Evolutionary conservation across 2,113 vertebrate species (phyloP).

Genomic region (Dolichotis patagonum): DNA sequence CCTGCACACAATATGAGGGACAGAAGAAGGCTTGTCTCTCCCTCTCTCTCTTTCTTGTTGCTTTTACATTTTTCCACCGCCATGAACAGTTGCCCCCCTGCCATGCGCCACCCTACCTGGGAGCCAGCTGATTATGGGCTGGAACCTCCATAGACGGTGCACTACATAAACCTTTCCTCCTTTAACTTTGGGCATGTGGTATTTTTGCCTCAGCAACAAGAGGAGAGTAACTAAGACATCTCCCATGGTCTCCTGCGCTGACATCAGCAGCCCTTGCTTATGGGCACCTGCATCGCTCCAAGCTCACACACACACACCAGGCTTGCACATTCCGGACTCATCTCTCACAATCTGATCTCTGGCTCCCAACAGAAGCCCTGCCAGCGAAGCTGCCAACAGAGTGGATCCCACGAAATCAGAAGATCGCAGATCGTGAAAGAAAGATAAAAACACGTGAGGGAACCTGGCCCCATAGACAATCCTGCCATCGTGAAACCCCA

Average conservation of each 20-base stretch:
- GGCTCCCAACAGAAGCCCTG: not conserved
- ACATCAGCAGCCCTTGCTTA: too few species aligned
- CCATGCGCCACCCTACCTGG: not conserved
- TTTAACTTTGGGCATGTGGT: not conserved
- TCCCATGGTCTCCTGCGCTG: not conserved
- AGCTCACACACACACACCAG: fast-evolving
- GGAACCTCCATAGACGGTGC: not conserved
- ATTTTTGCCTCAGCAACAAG: not conserved
- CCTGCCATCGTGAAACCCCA: not conserved
- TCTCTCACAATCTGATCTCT: not conserved
- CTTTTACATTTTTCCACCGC: not conserved
- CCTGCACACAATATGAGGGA: not conserved
- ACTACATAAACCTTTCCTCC: not conserved
- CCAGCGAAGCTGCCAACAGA: not conserved
- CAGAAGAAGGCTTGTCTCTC: not conserved
- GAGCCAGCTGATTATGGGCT: not conserved
- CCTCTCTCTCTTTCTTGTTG: not conserved
- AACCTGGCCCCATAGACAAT: not conserved
- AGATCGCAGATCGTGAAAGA: not conserved
- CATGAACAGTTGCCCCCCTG: not conserved
- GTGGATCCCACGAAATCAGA: not conserved
- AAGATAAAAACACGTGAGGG: not conserved
- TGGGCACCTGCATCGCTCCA: not conserved
- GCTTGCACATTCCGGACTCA: fast-evolving
- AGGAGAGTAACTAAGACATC: not conserved